Base-by-base conservation (phyloP, 1,140 invertebrate genomes). In the Brachionus koreanus region DNA sequence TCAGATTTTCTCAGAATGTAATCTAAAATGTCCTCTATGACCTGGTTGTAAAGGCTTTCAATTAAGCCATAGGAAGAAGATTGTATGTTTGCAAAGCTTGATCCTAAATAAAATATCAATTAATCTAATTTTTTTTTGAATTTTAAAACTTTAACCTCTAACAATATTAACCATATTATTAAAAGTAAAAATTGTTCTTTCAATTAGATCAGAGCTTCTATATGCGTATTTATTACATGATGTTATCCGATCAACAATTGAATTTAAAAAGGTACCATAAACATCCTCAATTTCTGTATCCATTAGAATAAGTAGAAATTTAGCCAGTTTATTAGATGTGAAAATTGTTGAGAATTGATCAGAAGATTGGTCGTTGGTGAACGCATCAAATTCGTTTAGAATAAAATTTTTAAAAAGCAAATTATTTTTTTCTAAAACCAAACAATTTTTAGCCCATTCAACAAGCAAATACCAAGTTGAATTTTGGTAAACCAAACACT, bases 401-500 rank as follows among this genome's bases (percentile, higher is more conserved):
- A 74, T 10, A 79, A 79, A 79, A 39, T 79, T 61, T 61, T 19
- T 25, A 16, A 79, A 23, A 9, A 79, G 23, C 7, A 29, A 25
- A 43, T 23, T 79, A 61, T 79, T 79, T 79, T 79, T 29, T 10
- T 42, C 33, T 29, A 9, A 13, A 19, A 3, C 6, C 16, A 79
- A 42, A 16, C n/a, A 23, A 12, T 74, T 23, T 74, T 79, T 79
- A n/a, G 3, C 12, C 76, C 76, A 79, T 25, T 79, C 49, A n/a
- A 57, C 29, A 9, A 79, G 13, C 29, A 79, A 35, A 23, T 52
- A 2, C 76, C 76, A 79, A 61, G 76, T 79, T 35, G 76, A 79
- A 61, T 65, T 61, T 33, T 79, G 49, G 25, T 61, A 79, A 16
- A 57, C 25, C 5, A 79, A 61, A 10, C 76, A 79, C 12, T 79